Base-by-base conservation (phyloP, 2,888 invertebrate genomes). In the Trichogramma evanescens region DNA sequence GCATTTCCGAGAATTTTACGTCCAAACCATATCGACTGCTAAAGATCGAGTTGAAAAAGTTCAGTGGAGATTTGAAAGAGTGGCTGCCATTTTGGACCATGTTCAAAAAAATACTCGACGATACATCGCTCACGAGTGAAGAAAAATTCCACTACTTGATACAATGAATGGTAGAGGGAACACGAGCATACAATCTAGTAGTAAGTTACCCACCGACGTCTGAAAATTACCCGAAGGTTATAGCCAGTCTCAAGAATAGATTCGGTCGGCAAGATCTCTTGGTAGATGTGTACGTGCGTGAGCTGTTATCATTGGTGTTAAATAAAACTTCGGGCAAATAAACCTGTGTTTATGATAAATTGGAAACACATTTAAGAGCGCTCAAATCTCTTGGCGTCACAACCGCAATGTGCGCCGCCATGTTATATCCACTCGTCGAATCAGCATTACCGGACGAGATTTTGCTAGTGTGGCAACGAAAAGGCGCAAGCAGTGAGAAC, bases 71-170 rank as follows among this genome's bases (percentile, higher is more conserved):
- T n/a, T 41, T 68, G 4, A 55, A 56, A 49, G 65, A 70, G 4
- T 71, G 70, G 70, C 48, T 71, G 42, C 58, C 59, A 5, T 72
- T 71, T 56, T 71, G 69, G 68, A 63, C 65, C 5, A 68, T 68
- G n/a, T 70, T 70, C 52, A 54, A 64, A 39, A 68, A 67, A 48
- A 69, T 70, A 10, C 59, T 71, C 56, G 67, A 68, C 7, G 68
- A 69, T 51, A 57, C 45, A 13, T 13, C 13, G 2, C 13, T 13
- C 13, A 13, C 13, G 13, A 13, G 13, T 13, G 13, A 13, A 13
- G 13, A 13, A 13, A 13, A 13, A 13, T 13, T 13, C 2, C 13
- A 13, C 13, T 13, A 13, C 13, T 13, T 13, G 13, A 13, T 13
- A 13, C 13, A 13, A 13, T 13, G 1, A 13, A 13, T 13, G 13